Evolutionary conservation across 2,113 vertebrate genomes (phyloP).

Genomic region (Plecotus auritus): DNA sequence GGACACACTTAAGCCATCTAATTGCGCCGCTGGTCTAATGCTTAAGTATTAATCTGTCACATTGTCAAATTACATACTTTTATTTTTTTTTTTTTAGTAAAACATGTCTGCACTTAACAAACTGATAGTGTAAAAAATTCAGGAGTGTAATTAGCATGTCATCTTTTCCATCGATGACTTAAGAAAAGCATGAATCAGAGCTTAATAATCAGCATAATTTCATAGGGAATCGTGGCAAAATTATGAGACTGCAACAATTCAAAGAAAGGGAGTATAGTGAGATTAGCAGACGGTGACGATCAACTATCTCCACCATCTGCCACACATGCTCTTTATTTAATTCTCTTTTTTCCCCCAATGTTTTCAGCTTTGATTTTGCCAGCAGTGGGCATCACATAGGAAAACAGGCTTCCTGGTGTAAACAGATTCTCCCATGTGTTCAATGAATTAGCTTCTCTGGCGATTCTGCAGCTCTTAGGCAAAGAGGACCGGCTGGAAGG

Average conservation of each 20-base stretch:
- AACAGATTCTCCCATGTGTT: slow-evolving; percentile 56
- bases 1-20: slow-evolving; percentile 77
- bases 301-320: slow-evolving; percentile 43
- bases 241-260: slow-evolving; percentile 58
- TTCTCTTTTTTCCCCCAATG: background rate
- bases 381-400: background rate
- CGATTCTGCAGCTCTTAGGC: background rate
- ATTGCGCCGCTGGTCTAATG: slow-evolving; percentile 78
- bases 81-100: slow-evolving; percentile 53
- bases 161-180: slow-evolving; percentile 70
- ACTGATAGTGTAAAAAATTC: slow-evolving; percentile 76
- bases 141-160: slow-evolving; percentile 79
- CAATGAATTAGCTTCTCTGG: slow-evolving; percentile 17
- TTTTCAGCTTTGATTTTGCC: slow-evolving; percentile 47
- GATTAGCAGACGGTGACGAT: slow-evolving; percentile 57
- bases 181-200: slow-evolving; percentile 74
- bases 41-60: slow-evolving; percentile 80
- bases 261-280: slow-evolving; percentile 39
- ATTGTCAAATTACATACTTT: slow-evolving; percentile 77
- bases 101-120: slow-evolving; percentile 79
- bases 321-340: slow-evolving; percentile 33
- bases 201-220: slow-evolving; percentile 77
- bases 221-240: slow-evolving; percentile 67
- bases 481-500: background rate
- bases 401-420: slow-evolving; percentile 51